A percentile compares a stretch with the other conserved stretches of the same genome.
phyloP scores from a whole-genome alignment of 2,888 invertebrate genomes.

The Melitaea athalia region DNA sequence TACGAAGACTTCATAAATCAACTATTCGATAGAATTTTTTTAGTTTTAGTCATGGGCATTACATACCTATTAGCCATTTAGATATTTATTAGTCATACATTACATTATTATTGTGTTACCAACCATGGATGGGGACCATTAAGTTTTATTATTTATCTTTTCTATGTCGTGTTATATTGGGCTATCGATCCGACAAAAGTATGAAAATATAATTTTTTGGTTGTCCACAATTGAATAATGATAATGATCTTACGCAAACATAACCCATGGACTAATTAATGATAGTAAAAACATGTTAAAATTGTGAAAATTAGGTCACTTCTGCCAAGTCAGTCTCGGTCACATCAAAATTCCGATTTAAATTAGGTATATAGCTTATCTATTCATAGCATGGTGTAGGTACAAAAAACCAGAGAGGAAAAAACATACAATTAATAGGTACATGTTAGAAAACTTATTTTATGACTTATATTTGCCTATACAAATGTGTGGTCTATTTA shows the following conservation, averaged over 20 bases:
- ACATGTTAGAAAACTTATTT: not conserved
- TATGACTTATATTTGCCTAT: too few species aligned
- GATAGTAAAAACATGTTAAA: not conserved
- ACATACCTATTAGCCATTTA: not conserved
- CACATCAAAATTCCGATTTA: not conserved
- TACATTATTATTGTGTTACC: not conserved
- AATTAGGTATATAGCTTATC: not conserved
- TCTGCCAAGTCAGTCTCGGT: not conserved
- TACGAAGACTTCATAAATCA: not conserved
- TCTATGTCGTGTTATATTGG: not conserved
- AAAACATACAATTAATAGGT: not conserved
- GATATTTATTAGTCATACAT: conserved; percentile 2
- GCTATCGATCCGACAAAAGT: too few species aligned
- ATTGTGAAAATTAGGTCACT: not conserved
- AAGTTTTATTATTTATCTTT: not conserved
- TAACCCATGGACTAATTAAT: too few species aligned
- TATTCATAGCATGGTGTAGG: not conserved
- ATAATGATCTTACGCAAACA: too few species aligned
- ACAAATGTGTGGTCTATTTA: too few species aligned
- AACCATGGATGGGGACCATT: not conserved
- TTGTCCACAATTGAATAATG: too few species aligned
- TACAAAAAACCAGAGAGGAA: not conserved
- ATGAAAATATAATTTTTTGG: too few species aligned
- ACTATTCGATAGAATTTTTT: not conserved
- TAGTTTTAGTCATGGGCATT: not conserved